Evolutionary conservation across 2,797 vertebrate genomes (phyloP).

Genomic region (Crax fasciolata): DNA sequence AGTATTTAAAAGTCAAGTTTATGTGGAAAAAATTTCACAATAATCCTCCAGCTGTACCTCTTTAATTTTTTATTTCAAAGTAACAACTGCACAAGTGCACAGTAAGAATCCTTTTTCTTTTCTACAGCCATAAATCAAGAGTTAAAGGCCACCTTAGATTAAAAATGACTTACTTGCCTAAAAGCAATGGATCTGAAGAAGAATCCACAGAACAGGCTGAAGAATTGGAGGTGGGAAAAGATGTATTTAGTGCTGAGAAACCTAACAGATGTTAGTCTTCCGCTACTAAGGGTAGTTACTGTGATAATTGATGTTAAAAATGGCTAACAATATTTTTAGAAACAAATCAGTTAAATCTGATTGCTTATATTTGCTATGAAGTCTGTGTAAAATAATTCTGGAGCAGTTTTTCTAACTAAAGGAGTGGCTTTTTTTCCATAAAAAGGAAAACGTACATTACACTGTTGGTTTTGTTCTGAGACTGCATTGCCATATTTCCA

Average conservation of each 20-base stretch:
- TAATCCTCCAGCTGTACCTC: background rate
- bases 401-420: background rate
- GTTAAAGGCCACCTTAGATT: constrained; percentile 97
- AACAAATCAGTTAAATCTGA: background rate
- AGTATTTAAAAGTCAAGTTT: background rate
- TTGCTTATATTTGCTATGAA: background rate
- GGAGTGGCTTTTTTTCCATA: background rate
- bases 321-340: background rate
- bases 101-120: constrained; percentile 35
- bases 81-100: background rate
- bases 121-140: constrained; percentile 92
- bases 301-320: background rate
- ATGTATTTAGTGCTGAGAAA: background rate
- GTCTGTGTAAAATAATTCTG: background rate
- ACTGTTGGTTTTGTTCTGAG: background rate
- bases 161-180: constrained; percentile 97
- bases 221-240: constrained; percentile 88
- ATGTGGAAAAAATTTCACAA: background rate
- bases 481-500: background rate
- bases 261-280: background rate
- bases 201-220: constrained; percentile 90
- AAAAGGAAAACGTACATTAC: background rate
- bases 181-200: constrained; percentile 89
- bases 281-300: background rate
- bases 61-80: background rate